Evolutionary conservation across 2,797 vertebrate species (phyloP).

Genomic region (Onychomys leucogaster): DNA sequence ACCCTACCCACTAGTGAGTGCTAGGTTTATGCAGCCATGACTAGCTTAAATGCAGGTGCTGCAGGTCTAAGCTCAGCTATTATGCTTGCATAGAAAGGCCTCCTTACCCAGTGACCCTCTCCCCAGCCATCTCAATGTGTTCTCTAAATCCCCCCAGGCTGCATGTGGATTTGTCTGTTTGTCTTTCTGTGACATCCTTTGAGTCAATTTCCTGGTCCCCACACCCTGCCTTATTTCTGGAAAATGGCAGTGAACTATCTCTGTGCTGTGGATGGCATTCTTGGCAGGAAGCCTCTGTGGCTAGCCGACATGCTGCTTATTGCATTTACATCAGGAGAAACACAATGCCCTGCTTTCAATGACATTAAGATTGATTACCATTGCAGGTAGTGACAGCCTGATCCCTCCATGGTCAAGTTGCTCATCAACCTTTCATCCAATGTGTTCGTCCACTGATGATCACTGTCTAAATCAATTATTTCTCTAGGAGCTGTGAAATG

Average conservation of each 20-base stretch:
- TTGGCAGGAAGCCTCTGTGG: neutral
- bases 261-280: neutral
- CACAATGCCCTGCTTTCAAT: neutral
- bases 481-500: slow-evolving; percentile 10
- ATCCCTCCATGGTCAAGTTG: neutral
- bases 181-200: neutral
- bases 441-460: neutral
- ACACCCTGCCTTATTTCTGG: neutral
- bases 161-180: neutral
- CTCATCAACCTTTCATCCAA: slow-evolving; percentile 6
- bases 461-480: slow-evolving; percentile 38
- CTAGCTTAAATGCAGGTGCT: neutral
- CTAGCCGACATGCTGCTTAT: neutral
- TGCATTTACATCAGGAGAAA: neutral
- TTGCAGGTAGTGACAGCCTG: slow-evolving; percentile 23
- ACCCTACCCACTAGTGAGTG: too few relatives aligned
- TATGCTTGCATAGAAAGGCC: neutral
- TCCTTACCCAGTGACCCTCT: neutral
- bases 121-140: neutral
- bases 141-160: neutral
- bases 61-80: neutral
- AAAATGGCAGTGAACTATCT: neutral
- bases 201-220: neutral
- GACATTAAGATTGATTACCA: neutral
- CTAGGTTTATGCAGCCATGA: neutral